Conservation (phyloP, 2,888 invertebrate species). For the Andrena camellia region DNA sequence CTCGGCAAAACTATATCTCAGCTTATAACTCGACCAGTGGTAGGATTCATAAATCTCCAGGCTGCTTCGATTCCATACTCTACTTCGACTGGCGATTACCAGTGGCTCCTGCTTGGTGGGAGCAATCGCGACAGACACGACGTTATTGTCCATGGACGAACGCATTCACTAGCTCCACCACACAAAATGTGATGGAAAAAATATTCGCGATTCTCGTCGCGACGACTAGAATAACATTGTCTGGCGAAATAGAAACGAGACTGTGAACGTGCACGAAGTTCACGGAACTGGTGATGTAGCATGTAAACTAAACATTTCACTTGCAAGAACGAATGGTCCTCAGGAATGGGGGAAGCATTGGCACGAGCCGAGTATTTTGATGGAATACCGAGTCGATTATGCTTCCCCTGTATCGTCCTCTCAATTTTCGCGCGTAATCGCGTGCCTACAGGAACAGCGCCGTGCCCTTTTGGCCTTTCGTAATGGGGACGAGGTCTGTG, state of each 20-base stretch:
- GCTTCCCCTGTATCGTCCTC: background rate
- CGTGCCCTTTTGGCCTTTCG: slow-evolving; percentile 62
- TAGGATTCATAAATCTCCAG: slow-evolving; percentile 38
- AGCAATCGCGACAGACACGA: background rate
- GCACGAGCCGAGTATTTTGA: background rate
- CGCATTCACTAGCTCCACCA: background rate
- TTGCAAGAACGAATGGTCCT: too few species aligned
- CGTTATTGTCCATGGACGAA: background rate
- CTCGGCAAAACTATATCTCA: slow-evolving; percentile 20
- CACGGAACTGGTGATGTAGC: background rate
- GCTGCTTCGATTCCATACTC: slow-evolving; percentile 30
- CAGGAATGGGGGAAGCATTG: background rate
- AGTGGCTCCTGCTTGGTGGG: background rate
- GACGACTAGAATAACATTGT: background rate
- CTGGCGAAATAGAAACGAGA: background rate
- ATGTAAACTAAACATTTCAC: too few species aligned
- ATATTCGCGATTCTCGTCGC: background rate
- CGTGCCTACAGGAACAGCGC: background rate
- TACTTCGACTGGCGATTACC: background rate
- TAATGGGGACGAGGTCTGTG: slow-evolving; percentile 62
- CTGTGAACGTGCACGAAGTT: background rate
- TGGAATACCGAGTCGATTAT: slow-evolving; percentile 12
- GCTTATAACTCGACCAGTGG: slow-evolving; percentile 29
- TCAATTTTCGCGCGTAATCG: slow-evolving; percentile 15
- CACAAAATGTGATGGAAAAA: background rate